phyloP scores from a whole-genome alignment of 2,888 invertebrate species.

The Nowickia ferox region DNA sequence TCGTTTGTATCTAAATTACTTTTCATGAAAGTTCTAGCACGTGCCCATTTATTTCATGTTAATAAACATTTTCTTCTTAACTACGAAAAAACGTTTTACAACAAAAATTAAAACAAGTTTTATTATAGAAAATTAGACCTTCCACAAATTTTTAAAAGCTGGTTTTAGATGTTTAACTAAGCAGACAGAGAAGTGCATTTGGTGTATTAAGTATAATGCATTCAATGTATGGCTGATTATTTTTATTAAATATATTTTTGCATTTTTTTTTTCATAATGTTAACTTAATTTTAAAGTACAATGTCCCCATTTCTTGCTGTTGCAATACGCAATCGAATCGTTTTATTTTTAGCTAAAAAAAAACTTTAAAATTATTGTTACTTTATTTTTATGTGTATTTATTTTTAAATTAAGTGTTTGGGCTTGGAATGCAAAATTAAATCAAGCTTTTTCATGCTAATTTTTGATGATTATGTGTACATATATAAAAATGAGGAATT shows the following conservation, averaged over 20 bases:
- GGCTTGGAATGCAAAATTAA: neutral
- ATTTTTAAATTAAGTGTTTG: constrained; percentile 42
- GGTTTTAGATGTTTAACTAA: too few relatives aligned
- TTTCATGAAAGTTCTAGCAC: neutral
- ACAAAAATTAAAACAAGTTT: neutral
- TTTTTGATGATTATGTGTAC: neutral
- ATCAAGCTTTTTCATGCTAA: constrained; percentile 44
- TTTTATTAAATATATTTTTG: neutral
- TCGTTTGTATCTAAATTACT: neutral
- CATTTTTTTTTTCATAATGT: neutral
- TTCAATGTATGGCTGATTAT: neutral
- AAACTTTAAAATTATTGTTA: neutral
- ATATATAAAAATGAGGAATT: neutral
- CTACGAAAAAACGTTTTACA: neutral
- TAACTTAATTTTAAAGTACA: neutral
- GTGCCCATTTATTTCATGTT: neutral
- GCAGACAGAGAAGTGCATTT: too few relatives aligned
- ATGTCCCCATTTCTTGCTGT: neutral
- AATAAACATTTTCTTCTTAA: too few relatives aligned
- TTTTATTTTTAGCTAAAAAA: constrained; percentile 38
- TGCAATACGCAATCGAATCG: constrained; percentile 38
- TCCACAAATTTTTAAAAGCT: too few relatives aligned
- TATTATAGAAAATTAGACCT: too few relatives aligned
- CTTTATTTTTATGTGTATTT: constrained; percentile 19
- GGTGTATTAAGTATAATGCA: neutral